Evolutionary conservation across 2,888 invertebrate species (phyloP).

Genomic region (Acronicta psi): DNA sequence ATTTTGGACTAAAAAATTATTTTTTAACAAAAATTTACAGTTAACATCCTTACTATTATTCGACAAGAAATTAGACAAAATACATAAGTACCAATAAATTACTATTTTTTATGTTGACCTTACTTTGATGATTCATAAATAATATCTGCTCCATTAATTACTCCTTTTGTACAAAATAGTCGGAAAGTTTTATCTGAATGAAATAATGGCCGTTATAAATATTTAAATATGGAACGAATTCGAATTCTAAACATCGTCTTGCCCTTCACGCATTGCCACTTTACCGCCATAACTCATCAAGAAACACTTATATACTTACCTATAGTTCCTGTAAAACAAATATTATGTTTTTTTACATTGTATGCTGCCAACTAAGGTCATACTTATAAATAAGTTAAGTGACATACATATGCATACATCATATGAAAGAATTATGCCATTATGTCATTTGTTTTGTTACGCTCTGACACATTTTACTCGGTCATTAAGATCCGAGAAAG

Average conservation of each 20-base stretch:
- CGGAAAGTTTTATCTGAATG: slow-evolving; percentile 22
- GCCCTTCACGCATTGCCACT: slow-evolving; percentile 37
- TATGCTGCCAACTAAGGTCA: slow-evolving; percentile 34
- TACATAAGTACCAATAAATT: too few relatives aligned
- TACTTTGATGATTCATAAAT: slow-evolving; percentile 3
- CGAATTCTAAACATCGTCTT: slow-evolving; percentile 26
- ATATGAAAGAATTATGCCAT: slow-evolving; percentile 55
- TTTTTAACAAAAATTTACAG: too few relatives aligned
- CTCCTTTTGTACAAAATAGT: slow-evolving; percentile 23
- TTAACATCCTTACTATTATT: too few relatives aligned
- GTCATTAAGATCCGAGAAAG: slow-evolving; percentile 59
- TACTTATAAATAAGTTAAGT: slow-evolving; percentile 38
- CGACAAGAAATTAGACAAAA: too few relatives aligned
- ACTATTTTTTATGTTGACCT: slow-evolving; percentile 43
- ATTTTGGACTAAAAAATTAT: too few relatives aligned
- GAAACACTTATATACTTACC: slow-evolving; percentile 12
- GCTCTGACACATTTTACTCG: slow-evolving; percentile 57
- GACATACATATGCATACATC: slow-evolving; percentile 19
- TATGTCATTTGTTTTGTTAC: slow-evolving; percentile 56
- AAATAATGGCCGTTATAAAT: slow-evolving; percentile 7
- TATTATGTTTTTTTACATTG: slow-evolving; percentile 14
- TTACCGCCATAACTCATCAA: slow-evolving; percentile 26
- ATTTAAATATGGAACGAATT: slow-evolving; percentile 25
- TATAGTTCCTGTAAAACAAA: slow-evolving; percentile 42
- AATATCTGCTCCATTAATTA: slow-evolving; percentile 14